A percentile compares a stretch with the other conserved stretches of the same genome.
These are phyloP conservation scores for Mobula hypostoma DNA, from an alignment of 2,113 vertebrate genomes.

Conservation along the genomic window DNA sequence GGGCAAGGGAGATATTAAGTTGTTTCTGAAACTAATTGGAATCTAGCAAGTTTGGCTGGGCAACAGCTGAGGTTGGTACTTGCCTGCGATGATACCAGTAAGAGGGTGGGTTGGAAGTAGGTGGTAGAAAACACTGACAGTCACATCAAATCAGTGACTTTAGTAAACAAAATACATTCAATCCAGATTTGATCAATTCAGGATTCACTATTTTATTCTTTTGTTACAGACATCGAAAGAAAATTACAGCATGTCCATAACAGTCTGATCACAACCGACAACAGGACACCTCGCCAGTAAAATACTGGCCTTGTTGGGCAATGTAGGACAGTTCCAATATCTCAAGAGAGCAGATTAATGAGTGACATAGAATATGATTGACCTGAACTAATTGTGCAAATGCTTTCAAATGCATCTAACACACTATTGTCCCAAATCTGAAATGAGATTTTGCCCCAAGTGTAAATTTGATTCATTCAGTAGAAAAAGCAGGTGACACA, in stretches of 20 bases:
- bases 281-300: not conserved
- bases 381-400: not conserved
- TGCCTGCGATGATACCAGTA: not conserved
- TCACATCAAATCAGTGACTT: not conserved
- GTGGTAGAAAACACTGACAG: not conserved
- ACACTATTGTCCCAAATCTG: not conserved
- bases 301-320: not conserved
- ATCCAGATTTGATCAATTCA: not conserved
- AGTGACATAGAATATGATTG: not conserved
- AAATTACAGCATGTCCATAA: not conserved
- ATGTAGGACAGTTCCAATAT: not conserved
- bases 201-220: not conserved
- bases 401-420: not conserved
- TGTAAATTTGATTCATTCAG: not conserved
- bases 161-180: not conserved
- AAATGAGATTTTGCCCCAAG: not conserved
- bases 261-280: not conserved
- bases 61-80: not conserved
- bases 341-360: not conserved
- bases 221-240: slow-evolving; percentile 3
- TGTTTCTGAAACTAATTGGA: not conserved
- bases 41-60: not conserved
- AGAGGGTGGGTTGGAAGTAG: not conserved
- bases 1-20: not conserved
- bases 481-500: not conserved